phyloP scores from a whole-genome alignment of 2,113 vertebrate species.

The Datnioides undecimradiatus region DNA sequence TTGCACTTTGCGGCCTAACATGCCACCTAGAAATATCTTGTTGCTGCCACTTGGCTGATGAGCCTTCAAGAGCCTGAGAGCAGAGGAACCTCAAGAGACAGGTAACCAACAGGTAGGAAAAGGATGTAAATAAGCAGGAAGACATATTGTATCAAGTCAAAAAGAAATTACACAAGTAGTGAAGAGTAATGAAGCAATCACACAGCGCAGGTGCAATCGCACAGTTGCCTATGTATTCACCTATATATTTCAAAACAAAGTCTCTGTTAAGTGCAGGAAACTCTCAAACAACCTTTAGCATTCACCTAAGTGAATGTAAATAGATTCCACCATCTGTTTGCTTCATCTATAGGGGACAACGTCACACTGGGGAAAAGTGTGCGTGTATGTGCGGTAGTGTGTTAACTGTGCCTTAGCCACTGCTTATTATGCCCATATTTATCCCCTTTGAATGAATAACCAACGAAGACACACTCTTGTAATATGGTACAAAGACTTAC shows the following conservation, averaged over 20 bases:
- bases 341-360: slow-evolving; percentile 45
- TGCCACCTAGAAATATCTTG: slow-evolving; percentile 30
- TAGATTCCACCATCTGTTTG: slow-evolving; percentile 65
- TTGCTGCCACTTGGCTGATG: slow-evolving; percentile 22
- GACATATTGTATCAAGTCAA: neutral
- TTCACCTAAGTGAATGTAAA: slow-evolving; percentile 57
- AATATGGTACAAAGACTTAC: neutral
- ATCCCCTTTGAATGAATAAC: neutral
- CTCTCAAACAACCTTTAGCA: slow-evolving; percentile 34
- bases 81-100: neutral
- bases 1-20: slow-evolving; percentile 29
- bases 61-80: slow-evolving; percentile 13
- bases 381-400: neutral
- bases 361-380: slow-evolving; percentile 14
- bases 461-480: neutral
- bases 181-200: neutral
- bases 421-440: slow-evolving; percentile 3
- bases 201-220: neutral
- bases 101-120: slow-evolving; percentile 20
- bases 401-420: too few species aligned
- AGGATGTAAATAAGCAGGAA: neutral
- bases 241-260: slow-evolving; percentile 8
- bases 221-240: neutral
- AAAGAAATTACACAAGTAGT: neutral
- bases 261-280: slow-evolving; percentile 27